Conservation (phyloP, 2,888 invertebrate genomes). For the Sinhomidia bicolor region DNA sequence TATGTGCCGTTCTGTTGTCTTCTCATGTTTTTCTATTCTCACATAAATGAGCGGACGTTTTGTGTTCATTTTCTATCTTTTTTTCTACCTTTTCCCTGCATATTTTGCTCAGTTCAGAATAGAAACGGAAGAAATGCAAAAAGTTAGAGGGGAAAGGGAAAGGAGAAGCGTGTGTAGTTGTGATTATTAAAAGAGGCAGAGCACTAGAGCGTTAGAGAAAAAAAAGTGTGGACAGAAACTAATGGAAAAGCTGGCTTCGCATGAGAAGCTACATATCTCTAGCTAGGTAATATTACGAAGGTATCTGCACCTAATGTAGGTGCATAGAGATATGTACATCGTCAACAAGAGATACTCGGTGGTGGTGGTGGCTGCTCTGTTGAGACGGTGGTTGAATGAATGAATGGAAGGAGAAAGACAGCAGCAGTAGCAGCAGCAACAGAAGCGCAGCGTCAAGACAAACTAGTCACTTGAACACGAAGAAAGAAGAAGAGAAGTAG, state of each 20-base stretch:
- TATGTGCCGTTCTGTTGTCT: background rate
- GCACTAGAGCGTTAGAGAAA: background rate
- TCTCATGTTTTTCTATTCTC: conserved; percentile 10
- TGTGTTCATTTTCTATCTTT: background rate
- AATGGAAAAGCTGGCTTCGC: conserved; percentile 13
- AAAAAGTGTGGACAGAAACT: background rate
- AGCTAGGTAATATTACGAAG: too few species aligned
- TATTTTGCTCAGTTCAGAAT: background rate
- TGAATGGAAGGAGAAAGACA: conserved; percentile 39
- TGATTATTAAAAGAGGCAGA: conserved; percentile 41
- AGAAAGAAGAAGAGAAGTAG: background rate
- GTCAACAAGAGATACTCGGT: conserved; percentile 24
- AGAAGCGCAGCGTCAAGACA: background rate
- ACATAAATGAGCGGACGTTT: conserved; percentile 38
- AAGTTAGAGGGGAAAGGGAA: too few species aligned
- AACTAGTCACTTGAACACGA: conserved; percentile 37
- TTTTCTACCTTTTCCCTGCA: conserved; percentile 30
- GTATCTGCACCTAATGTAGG: too few species aligned
- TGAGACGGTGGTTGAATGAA: background rate
- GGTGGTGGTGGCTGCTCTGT: too few species aligned
- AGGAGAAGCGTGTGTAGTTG: background rate
- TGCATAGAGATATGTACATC: background rate
- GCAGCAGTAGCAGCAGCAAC: conserved; percentile 48
- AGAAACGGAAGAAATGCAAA: background rate
- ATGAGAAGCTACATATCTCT: background rate